These are phyloP conservation scores for Holcopasites calliopsidis DNA, from an alignment of 1,140 invertebrate species.

Conservation along the genomic window DNA sequence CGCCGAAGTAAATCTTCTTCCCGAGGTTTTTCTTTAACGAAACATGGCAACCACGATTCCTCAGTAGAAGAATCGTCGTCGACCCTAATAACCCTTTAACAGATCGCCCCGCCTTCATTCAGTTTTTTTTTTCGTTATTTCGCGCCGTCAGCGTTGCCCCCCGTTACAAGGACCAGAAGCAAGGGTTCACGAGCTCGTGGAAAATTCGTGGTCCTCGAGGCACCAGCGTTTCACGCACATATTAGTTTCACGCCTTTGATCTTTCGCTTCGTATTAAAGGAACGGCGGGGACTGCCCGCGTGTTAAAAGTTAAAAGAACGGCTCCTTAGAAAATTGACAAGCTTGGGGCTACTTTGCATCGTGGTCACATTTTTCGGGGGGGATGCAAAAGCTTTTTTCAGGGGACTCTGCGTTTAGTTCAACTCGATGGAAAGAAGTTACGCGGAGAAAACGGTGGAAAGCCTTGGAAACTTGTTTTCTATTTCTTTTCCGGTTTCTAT, in stretches of 20 bases:
- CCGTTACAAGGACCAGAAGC: neutral
- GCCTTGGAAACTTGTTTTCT: neutral
- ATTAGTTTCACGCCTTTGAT: constrained; percentile 9
- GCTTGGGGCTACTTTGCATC: neutral
- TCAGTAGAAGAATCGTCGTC: constrained; percentile 5
- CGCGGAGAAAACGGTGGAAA: neutral
- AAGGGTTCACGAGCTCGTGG: neutral
- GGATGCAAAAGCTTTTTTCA: neutral
- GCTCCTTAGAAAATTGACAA: neutral
- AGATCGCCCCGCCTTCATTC: neutral
- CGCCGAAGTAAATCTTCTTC: too few species aligned
- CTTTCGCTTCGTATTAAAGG: constrained; percentile 1
- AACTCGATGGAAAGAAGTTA: neutral
- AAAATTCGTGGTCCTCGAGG: neutral
- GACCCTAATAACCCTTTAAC: constrained; percentile 29
- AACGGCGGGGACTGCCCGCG: neutral
- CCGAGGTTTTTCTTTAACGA: too few species aligned
- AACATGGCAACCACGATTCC: too few species aligned
- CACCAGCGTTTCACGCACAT: neutral
- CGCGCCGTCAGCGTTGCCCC: constrained; percentile 7
- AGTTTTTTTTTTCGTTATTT: constrained; percentile 41
- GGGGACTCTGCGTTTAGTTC: neutral
- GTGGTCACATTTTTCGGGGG: neutral
- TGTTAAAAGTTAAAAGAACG: neutral
- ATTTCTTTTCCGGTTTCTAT: neutral